Percentiles rank a stretch among this genome's conserved stretches.
Conservation (phyloP, 2,113 vertebrate genomes). For the Cebidichthys violaceus region DNA sequence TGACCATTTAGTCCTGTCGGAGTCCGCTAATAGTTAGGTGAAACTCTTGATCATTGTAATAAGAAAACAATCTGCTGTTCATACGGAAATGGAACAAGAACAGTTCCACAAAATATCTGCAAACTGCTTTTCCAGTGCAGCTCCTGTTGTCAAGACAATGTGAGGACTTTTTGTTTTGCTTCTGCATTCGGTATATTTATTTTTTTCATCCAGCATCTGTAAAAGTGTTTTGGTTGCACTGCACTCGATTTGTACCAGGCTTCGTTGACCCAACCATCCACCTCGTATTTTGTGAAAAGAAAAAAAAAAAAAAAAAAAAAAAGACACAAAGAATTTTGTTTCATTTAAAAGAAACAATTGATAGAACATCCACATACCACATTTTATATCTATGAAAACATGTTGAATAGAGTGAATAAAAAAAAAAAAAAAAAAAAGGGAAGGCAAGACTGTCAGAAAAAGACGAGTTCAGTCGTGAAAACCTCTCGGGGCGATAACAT, state of each 20-base stretch:
- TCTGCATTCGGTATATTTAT: neutral
- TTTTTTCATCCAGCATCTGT: neutral
- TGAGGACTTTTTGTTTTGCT: neutral
- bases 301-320: neutral
- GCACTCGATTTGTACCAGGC: neutral
- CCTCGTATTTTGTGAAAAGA: neutral
- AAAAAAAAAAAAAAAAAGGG: constrained; percentile 12
- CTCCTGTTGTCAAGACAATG: neutral
- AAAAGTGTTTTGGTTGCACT: neutral
- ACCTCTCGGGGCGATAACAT: constrained; percentile 43
- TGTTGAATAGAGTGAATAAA: constrained; percentile 23
- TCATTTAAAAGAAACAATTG: constrained; percentile 8
- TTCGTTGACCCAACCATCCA: neutral
- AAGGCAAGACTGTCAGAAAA: constrained; percentile 30
- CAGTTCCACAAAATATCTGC: too few relatives aligned
- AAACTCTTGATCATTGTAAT: neutral
- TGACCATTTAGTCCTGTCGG: too few relatives aligned
- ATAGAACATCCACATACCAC: neutral
- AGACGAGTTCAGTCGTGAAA: constrained; percentile 53
- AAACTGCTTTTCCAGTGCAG: neutral
- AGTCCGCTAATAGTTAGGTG: neutral
- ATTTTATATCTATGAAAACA: neutral
- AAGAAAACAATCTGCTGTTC: neutral
- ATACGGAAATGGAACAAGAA: neutral
- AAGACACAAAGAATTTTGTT: neutral